phyloP scores from a whole-genome alignment of 2,888 invertebrate species.

The Capitulum mitella region DNA sequence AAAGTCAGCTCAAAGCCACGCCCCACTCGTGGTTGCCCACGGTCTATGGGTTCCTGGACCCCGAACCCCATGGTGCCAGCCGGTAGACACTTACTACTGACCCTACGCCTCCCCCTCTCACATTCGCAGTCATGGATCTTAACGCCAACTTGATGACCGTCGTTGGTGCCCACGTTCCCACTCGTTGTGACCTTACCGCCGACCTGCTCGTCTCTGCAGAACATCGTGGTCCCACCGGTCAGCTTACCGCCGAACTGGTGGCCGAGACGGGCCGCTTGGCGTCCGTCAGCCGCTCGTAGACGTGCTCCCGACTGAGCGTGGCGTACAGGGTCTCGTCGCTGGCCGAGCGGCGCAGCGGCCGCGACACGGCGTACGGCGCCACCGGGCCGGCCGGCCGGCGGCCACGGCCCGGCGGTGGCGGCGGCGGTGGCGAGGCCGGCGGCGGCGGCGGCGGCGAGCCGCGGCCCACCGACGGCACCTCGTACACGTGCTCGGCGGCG shows the following conservation, averaged over 20 bases:
- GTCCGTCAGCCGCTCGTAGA: neutral
- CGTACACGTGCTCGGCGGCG: conserved; percentile 40
- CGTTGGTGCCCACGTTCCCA: too few species aligned
- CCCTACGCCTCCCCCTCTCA: too few species aligned
- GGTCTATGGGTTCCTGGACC: too few species aligned
- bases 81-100: too few species aligned
- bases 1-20: too few species aligned
- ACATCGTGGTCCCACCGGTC: too few species aligned
- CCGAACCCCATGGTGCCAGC: too few species aligned
- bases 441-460: conserved; percentile 43
- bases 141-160: too few species aligned
- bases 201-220: too few species aligned
- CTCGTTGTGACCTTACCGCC: too few species aligned
- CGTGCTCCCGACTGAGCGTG: neutral
- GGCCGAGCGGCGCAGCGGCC: conserved; percentile 37
- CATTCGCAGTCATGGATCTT: too few species aligned
- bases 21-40: too few species aligned
- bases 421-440: conserved; percentile 42
- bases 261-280: neutral
- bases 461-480: conserved; percentile 37
- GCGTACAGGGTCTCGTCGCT: conserved; percentile 12
- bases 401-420: conserved; percentile 39
- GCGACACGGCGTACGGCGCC: conserved; percentile 43
- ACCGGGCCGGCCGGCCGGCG: conserved; percentile 41
- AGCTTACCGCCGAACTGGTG: neutral